Percentiles rank a stretch among this genome's conserved stretches.
These are phyloP conservation scores for Cichladusa arquata DNA, from an alignment of 2,113 vertebrate species.

Conservation along the genomic window DNA sequence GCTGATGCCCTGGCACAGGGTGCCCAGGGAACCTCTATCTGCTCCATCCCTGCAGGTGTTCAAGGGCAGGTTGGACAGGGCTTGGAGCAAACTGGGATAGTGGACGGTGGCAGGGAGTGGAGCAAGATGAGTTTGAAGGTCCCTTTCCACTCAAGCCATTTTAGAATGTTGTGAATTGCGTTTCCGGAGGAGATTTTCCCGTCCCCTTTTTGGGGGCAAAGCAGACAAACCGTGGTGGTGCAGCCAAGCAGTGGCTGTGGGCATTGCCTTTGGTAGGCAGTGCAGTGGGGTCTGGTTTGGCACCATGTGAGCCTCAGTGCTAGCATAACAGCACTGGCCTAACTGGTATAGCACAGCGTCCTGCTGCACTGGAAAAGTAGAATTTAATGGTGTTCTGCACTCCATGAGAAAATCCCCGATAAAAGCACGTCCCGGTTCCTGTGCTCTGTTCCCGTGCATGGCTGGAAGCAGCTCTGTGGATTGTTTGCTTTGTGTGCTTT, in stretches of 20 bases:
- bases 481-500: background rate
- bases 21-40: background rate
- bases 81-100: background rate
- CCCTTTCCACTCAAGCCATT: background rate
- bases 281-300: background rate
- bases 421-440: fast-evolving
- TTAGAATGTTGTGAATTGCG: background rate
- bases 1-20: background rate
- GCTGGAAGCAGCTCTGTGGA: background rate
- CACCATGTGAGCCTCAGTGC: background rate
- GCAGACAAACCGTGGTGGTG: fast-evolving
- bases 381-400: background rate
- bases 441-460: fast-evolving
- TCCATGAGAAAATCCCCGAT: fast-evolving
- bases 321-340: background rate
- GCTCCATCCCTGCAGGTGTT: background rate
- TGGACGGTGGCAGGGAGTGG: background rate
- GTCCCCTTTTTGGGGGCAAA: fast-evolving
- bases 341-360: background rate
- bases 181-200: background rate
- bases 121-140: background rate
- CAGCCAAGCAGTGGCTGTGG: background rate
- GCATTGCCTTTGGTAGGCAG: background rate
- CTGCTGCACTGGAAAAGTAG: background rate
- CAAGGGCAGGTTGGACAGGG: background rate